A percentile compares a stretch with the other conserved stretches of the same genome.
phyloP scores from a whole-genome alignment of 2,797 vertebrate species.

The Orestias chungarensis region DNA sequence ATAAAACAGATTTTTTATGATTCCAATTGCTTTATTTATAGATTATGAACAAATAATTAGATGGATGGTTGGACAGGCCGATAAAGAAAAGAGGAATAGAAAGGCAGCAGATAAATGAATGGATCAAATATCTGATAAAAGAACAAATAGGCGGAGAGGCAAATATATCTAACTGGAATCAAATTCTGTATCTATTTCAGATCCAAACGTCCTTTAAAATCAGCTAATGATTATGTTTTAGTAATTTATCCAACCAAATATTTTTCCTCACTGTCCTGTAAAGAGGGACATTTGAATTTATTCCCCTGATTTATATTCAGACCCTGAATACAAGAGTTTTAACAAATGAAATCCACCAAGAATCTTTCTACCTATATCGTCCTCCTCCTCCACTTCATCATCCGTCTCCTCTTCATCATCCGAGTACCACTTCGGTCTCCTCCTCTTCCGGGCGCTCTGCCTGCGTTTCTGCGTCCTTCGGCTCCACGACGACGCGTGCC shows the following conservation, averaged over 20 bases:
- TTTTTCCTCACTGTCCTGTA: neutral
- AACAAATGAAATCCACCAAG: neutral
- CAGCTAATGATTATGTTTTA: neutral
- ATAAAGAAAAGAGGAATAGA: too few relatives aligned
- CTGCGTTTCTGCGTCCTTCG: slow-evolving; percentile 75
- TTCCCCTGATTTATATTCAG: neutral
- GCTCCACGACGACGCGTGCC: slow-evolving; percentile 49
- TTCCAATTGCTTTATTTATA: neutral
- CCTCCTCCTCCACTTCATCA: slow-evolving; percentile 84
- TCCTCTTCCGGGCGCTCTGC: slow-evolving; percentile 79
- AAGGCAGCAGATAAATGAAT: too few relatives aligned
- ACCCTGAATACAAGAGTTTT: neutral
- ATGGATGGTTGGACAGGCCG: neutral
- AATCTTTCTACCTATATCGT: slow-evolving; percentile 67
- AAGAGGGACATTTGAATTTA: neutral
- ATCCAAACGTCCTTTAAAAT: neutral
- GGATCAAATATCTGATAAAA: too few relatives aligned
- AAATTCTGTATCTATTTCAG: neutral
- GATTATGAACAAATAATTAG: neutral
- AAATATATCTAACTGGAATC: too few relatives aligned
- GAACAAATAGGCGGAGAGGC: too few relatives aligned
- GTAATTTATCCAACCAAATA: neutral
- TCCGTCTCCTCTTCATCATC: slow-evolving; percentile 95
- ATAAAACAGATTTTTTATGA: neutral
- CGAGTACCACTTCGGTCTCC: slow-evolving; percentile 87